phyloP scores from a whole-genome alignment of 2,888 invertebrate genomes.

The Chrysopilus asiliformis region DNA sequence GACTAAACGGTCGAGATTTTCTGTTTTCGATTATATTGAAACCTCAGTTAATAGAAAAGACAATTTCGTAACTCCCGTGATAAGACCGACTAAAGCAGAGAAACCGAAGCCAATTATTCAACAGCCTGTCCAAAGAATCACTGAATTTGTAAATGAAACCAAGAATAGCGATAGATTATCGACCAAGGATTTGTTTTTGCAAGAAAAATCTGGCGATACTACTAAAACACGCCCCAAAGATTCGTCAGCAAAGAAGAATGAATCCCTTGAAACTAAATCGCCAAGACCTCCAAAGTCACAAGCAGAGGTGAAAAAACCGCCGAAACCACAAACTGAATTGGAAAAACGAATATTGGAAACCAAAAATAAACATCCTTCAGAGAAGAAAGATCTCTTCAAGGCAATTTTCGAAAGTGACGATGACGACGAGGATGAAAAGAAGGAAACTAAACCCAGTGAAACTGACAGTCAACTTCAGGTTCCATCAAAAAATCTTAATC shows the following conservation, averaged over 20 bases:
- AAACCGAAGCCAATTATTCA: conserved; percentile 7
- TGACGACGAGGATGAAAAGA: conserved; percentile 43
- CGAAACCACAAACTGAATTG: conserved; percentile 23
- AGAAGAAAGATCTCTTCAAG: conserved; percentile 70
- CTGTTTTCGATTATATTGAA: conserved; percentile 67
- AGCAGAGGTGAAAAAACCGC: conserved; percentile 3
- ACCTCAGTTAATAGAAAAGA: conserved; percentile 43
- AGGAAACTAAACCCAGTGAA: conserved; percentile 25
- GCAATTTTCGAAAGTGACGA: conserved; percentile 77
- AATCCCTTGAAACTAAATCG: too few species aligned
- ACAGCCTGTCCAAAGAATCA: conserved; percentile 1
- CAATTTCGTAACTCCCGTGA: conserved; percentile 38
- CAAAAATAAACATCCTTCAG: conserved; percentile 35
- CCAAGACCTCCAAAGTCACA: too few species aligned
- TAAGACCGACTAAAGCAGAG: conserved; percentile 29
- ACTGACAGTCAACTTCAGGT: background rate
- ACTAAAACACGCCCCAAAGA: background rate
- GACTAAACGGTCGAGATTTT: conserved; percentile 50
- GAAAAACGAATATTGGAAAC: conserved; percentile 27
- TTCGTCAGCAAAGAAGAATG: background rate
- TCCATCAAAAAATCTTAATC: conserved; percentile 16
- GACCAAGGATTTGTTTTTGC: conserved; percentile 10
- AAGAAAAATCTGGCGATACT: conserved; percentile 4
- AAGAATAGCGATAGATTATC: conserved; percentile 5
- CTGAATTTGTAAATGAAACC: background rate